These are phyloP conservation scores for Ectemnius lituratus DNA, from an alignment of 2,888 invertebrate genomes.

Conservation along the genomic window DNA sequence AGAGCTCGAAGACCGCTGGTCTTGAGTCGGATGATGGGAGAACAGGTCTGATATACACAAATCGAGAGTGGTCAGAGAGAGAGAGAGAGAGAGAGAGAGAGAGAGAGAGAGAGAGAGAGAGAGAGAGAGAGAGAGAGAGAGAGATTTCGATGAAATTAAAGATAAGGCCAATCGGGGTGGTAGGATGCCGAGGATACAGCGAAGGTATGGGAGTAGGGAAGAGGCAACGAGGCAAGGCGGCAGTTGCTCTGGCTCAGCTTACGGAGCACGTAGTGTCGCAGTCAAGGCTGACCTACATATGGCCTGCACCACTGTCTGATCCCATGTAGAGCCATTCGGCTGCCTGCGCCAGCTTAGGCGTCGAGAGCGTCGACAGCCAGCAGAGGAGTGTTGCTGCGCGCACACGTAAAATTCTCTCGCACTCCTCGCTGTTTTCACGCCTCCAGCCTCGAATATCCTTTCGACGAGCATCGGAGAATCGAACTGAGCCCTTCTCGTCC, in stretches of 20 bases:
- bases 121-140: neutral
- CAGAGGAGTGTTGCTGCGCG: conserved; percentile 34
- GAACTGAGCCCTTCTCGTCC: conserved; percentile 21
- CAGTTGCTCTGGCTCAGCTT: conserved; percentile 60
- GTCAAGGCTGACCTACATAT: conserved; percentile 72
- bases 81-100: neutral
- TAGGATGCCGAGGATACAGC: neutral
- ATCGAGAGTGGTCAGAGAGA: neutral
- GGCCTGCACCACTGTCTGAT: conserved; percentile 64
- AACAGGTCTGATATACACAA: neutral
- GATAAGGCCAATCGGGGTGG: neutral
- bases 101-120: neutral
- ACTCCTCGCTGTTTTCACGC: conserved; percentile 18
- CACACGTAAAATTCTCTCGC: conserved; percentile 31
- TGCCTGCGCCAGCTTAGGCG: conserved; percentile 42
- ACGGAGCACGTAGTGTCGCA: conserved; percentile 74
- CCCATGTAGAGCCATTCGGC: conserved; percentile 41
- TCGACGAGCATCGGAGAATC: conserved; percentile 22
- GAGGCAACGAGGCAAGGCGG: conserved; percentile 17
- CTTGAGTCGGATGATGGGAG: no score
- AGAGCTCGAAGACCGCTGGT: no score
- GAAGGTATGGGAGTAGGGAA: conserved; percentile 1
- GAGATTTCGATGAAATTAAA: neutral
- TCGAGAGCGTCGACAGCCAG: conserved; percentile 27
- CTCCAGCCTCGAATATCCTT: conserved; percentile 20